phyloP scores from a whole-genome alignment of 2,888 invertebrate genomes.

The Autographa pulchrina region DNA sequence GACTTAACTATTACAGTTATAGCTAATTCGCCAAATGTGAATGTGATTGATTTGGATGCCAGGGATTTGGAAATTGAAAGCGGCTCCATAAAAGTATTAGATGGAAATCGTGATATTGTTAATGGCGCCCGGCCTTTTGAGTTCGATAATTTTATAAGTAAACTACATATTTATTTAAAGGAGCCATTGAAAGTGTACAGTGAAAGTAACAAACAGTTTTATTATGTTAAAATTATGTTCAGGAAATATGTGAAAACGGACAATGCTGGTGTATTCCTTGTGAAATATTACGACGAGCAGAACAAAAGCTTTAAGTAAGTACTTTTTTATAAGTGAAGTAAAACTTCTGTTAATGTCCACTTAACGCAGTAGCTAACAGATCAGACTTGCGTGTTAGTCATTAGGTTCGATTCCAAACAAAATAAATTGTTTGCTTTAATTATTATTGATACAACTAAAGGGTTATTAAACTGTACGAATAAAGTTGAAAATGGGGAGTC shows the following conservation, averaged over 20 bases:
- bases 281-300: constrained; percentile 74
- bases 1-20: constrained; percentile 80
- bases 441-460: no score
- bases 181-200: constrained; percentile 75
- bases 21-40: constrained; percentile 77
- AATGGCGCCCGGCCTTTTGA: constrained; percentile 76
- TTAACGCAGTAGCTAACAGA: neutral
- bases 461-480: no score
- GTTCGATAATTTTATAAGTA: constrained; percentile 70
- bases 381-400: neutral
- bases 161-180: constrained; percentile 76
- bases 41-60: constrained; percentile 78
- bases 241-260: constrained; percentile 71
- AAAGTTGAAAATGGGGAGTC: no score
- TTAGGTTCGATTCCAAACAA: neutral
- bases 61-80: constrained; percentile 74
- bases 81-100: constrained; percentile 71
- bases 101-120: constrained; percentile 73
- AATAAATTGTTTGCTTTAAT: no score
- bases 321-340: neutral
- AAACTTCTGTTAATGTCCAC: no score
- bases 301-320: constrained; percentile 74
- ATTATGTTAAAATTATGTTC: constrained; percentile 76
- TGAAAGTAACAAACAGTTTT: constrained; percentile 66
- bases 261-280: constrained; percentile 75